These are phyloP conservation scores for Azemiops feae DNA, from an alignment of 2,113 vertebrate genomes.

Conservation along the genomic window DNA sequence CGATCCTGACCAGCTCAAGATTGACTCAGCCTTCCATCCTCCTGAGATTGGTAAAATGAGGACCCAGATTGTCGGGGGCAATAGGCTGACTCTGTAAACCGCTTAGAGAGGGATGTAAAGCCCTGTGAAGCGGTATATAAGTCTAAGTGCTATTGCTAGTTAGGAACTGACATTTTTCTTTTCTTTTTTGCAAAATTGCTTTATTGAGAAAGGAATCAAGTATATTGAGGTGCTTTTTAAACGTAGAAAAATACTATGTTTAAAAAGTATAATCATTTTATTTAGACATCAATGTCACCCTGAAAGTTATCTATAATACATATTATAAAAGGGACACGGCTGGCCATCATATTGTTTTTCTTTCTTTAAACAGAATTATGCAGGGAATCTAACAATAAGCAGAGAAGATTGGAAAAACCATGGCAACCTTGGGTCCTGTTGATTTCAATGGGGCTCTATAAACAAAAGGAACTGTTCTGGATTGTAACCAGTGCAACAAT, in stretches of 20 bases:
- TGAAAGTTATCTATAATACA: not conserved
- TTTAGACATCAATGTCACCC: slow-evolving; percentile 14
- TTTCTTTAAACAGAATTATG: not conserved
- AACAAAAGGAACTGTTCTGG: not conserved
- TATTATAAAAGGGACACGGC: not conserved
- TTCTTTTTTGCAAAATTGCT: not conserved
- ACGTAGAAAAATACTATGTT: not conserved
- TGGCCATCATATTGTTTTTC: not conserved
- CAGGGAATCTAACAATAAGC: not conserved
- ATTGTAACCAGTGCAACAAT: not conserved
- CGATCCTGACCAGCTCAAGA: not conserved
- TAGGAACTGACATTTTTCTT: not conserved
- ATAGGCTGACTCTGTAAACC: not conserved
- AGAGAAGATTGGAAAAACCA: not conserved
- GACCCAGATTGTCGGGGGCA: not conserved
- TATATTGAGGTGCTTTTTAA: not conserved
- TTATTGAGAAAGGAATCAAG: not conserved
- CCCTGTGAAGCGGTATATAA: not conserved
- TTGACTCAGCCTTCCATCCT: not conserved
- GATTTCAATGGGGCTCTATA: not conserved
- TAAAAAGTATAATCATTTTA: not conserved
- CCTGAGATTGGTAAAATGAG: not conserved
- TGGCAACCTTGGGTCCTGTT: not conserved
- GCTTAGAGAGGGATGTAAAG: not conserved
- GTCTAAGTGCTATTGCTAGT: not conserved